Conservation (phyloP, 2,888 invertebrate genomes). For the Nysson spinosus region DNA sequence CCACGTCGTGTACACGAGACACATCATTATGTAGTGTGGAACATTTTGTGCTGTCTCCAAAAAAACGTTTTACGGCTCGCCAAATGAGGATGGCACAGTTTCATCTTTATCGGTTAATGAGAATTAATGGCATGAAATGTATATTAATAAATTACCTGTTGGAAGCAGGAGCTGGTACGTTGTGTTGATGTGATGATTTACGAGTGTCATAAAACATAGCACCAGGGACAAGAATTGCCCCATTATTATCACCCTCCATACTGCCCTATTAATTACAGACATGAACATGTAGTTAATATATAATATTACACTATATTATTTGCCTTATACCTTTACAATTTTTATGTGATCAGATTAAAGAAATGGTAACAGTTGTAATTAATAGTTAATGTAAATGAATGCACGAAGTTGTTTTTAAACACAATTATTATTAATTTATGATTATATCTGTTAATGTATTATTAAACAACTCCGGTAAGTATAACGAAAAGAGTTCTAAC, state of each 20-base stretch:
- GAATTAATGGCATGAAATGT: background rate
- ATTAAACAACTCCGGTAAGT: too few species aligned
- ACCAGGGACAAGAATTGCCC: conserved; percentile 88
- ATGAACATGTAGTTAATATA: background rate
- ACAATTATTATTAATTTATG: too few species aligned
- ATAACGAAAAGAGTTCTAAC: too few species aligned
- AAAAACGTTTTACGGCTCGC: conserved; percentile 9
- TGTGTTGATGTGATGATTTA: conserved; percentile 85
- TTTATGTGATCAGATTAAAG: too few species aligned
- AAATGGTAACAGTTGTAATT: too few species aligned
- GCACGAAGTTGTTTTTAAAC: too few species aligned
- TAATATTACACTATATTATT: too few species aligned
- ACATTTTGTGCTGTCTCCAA: conserved; percentile 84
- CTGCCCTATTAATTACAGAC: conserved; percentile 79
- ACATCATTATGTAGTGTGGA: conserved; percentile 87
- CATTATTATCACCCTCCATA: conserved; percentile 85
- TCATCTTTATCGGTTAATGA: background rate
- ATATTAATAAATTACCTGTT: conserved; percentile 78
- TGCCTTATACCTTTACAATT: too few species aligned
- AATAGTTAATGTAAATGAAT: too few species aligned
- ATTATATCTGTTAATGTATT: too few species aligned
- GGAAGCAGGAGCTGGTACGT: conserved; percentile 85
- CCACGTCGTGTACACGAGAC: conserved; percentile 87
- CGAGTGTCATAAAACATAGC: conserved; percentile 87
- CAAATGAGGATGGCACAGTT: background rate